Percentiles rank a stretch among this genome's conserved stretches.
These are phyloP conservation scores for Pristionchus arcanus DNA, from an alignment of 2,888 invertebrate species.

Conservation along the genomic window DNA sequence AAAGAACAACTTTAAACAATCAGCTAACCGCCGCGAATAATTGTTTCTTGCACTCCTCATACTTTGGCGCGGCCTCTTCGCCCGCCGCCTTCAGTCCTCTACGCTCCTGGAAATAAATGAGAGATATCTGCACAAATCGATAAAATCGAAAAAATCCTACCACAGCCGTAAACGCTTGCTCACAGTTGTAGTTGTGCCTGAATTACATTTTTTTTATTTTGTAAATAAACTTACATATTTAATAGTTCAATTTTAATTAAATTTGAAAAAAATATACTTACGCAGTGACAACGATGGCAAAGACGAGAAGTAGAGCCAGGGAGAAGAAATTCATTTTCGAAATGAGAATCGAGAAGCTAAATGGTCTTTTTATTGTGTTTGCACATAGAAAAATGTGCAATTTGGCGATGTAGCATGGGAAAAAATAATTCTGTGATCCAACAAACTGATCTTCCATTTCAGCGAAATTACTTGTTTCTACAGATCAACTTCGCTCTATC, in stretches of 20 bases:
- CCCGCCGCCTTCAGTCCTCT: neutral
- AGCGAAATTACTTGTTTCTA: no score
- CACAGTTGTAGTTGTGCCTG: neutral
- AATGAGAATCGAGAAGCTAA: neutral
- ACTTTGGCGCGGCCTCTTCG: neutral
- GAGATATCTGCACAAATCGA: no score
- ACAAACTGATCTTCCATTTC: no score
- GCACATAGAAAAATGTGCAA: no score
- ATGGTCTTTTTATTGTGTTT: no score
- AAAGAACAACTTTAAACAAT: neutral
- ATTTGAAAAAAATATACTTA: no score
- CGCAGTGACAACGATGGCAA: neutral
- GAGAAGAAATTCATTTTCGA: neutral
- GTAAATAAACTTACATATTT: no score
- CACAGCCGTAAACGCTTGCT: neutral
- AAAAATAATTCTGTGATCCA: no score
- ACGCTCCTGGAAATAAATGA: neutral
- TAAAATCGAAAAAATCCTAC: neutral
- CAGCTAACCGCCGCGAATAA: neutral
- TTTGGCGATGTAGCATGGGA: no score
- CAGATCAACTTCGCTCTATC: no score
- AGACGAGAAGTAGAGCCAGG: neutral
- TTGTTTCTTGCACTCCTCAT: neutral
- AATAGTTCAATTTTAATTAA: neutral
- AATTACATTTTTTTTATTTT: neutral